Percentiles rank a stretch among this genome's conserved stretches.
Evolutionary conservation across 2,113 vertebrate genomes (phyloP).

Genomic region (Oreotragus oreotragus): DNA sequence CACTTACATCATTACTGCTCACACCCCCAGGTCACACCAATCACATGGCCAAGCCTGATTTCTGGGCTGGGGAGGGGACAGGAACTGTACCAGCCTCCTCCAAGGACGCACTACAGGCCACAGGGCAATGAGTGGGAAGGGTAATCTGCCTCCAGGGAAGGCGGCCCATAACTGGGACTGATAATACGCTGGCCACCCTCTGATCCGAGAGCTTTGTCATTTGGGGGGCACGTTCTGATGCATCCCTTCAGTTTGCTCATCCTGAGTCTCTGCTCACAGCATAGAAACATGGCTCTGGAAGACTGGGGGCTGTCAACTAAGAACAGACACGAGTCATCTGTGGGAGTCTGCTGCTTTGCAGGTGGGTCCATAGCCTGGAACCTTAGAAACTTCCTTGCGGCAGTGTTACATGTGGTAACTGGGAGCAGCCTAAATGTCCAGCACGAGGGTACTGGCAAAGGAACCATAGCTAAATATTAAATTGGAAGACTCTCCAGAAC

Average conservation of each 20-base stretch:
- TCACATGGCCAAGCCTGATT: background rate
- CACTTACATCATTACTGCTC: background rate
- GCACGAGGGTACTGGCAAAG: background rate
- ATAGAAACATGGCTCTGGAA: background rate
- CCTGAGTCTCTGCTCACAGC: background rate
- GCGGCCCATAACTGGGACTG: background rate
- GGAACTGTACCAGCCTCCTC: background rate
- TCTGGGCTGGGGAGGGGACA: no score
- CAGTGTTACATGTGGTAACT: background rate
- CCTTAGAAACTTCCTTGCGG: background rate
- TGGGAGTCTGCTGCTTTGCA: background rate
- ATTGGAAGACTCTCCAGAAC: background rate
- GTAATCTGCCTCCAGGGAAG: background rate
- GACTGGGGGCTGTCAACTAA: background rate
- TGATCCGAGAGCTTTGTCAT: background rate
- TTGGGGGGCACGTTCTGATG: background rate
- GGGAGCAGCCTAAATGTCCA: background rate
- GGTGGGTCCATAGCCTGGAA: background rate
- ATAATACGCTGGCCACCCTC: background rate
- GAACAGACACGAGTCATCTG: background rate
- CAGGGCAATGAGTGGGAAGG: no score
- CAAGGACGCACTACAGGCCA: background rate
- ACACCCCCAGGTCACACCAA: background rate
- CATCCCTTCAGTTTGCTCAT: background rate
- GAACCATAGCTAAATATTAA: background rate